These are phyloP conservation scores for Eupithecia insigniata DNA, from an alignment of 2,888 invertebrate genomes.

Conservation along the genomic window DNA sequence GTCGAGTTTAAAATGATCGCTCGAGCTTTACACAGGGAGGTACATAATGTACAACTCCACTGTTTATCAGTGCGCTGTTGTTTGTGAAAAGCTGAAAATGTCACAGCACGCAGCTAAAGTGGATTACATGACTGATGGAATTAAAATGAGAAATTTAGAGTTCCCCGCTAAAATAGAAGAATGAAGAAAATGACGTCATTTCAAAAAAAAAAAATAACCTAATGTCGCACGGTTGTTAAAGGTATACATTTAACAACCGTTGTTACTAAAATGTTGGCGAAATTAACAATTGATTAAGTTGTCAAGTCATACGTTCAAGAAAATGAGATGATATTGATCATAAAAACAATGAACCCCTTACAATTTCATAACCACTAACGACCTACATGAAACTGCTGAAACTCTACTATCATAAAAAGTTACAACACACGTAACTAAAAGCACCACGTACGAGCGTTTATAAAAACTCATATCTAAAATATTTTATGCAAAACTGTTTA, in stretches of 20 bases:
- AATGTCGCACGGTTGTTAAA: background rate
- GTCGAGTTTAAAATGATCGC: constrained; percentile 2
- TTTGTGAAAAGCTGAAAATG: constrained; percentile 16
- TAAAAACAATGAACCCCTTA: background rate
- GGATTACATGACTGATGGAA: constrained; percentile 21
- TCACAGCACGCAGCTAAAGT: constrained; percentile 9
- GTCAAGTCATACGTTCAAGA: background rate
- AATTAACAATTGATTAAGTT: background rate
- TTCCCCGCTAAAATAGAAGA: background rate
- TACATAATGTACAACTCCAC: background rate
- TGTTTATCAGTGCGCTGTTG: constrained; percentile 1
- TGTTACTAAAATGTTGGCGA: background rate
- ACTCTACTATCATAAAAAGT: constrained; percentile 22
- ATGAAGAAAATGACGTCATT: constrained; percentile 1
- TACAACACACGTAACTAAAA: constrained; percentile 9
- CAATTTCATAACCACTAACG: background rate
- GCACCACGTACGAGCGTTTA: constrained; percentile 10
- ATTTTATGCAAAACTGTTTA: background rate
- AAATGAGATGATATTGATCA: background rate
- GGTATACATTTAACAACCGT: no score
- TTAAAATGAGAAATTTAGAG: constrained; percentile 17
- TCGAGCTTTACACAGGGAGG: background rate
- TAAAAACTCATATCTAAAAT: constrained; percentile 18
- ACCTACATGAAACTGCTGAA: background rate
- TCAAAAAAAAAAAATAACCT: no score